These are phyloP conservation scores for Todiramphus chloris DNA, from an alignment of 2,113 vertebrate genomes.

Conservation along the genomic window DNA sequence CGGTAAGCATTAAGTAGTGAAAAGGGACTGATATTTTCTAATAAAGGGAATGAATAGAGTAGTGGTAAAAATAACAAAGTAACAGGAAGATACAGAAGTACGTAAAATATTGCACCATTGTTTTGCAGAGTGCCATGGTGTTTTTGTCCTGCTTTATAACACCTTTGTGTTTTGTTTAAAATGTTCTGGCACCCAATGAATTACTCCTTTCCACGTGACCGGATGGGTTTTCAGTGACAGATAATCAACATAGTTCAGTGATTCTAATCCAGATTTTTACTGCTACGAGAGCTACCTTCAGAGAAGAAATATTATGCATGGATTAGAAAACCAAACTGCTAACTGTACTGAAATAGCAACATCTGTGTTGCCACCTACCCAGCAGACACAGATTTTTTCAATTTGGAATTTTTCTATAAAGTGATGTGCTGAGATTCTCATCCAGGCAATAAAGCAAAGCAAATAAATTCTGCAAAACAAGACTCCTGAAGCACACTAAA, in stretches of 20 bases:
- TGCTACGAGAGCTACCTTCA: neutral
- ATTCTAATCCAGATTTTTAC: neutral
- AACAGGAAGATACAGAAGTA: neutral
- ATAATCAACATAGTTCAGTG: neutral
- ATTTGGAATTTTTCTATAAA: neutral
- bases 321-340: neutral
- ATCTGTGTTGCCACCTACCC: neutral
- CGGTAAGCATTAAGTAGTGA: slow-evolving; percentile 14
- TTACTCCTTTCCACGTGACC: neutral
- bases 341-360: neutral
- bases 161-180: neutral
- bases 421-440: neutral
- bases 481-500: neutral
- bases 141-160: neutral
- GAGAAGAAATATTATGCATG: neutral
- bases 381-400: neutral
- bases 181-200: neutral
- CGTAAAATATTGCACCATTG: neutral
- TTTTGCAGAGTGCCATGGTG: neutral
- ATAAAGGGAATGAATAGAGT: neutral
- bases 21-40: slow-evolving; percentile 17
- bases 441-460: neutral
- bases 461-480: neutral
- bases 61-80: neutral
- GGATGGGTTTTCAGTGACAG: neutral